Conservation (phyloP, 1,140 invertebrate genomes). For the Chironomus striatipennis region DNA sequence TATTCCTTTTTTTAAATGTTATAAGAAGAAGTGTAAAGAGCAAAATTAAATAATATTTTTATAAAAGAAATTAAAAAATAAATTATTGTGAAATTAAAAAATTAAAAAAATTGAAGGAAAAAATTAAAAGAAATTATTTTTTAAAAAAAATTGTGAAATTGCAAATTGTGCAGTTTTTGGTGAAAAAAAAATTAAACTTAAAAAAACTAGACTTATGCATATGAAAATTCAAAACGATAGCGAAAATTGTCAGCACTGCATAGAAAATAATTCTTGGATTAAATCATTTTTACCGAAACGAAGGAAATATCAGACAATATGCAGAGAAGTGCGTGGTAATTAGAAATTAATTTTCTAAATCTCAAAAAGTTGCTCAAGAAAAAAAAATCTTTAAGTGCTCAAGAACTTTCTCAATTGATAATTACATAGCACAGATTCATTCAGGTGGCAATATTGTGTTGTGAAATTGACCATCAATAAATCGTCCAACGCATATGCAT, state of each 20-base stretch:
- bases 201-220: not conserved
- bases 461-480: not conserved
- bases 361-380: too few species aligned
- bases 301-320: conserved; percentile 7
- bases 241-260: conserved; percentile 3
- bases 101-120: not conserved
- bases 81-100: not conserved
- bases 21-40: not conserved
- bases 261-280: conserved; percentile 4
- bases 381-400: too few species aligned
- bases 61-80: too few species aligned
- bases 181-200: not conserved
- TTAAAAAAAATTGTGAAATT: not conserved
- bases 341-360: not conserved
- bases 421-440: not conserved
- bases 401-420: too few species aligned
- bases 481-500: not conserved
- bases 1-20: not conserved
- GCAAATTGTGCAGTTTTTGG: conserved; percentile 3
- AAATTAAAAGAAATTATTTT: not conserved
- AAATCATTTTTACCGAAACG: not conserved
- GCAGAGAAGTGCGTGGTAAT: not conserved
- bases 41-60: too few species aligned
- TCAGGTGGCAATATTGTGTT: not conserved
- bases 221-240: not conserved